Conservation (phyloP, 2,113 vertebrate species). For the Raja brachyura region DNA sequence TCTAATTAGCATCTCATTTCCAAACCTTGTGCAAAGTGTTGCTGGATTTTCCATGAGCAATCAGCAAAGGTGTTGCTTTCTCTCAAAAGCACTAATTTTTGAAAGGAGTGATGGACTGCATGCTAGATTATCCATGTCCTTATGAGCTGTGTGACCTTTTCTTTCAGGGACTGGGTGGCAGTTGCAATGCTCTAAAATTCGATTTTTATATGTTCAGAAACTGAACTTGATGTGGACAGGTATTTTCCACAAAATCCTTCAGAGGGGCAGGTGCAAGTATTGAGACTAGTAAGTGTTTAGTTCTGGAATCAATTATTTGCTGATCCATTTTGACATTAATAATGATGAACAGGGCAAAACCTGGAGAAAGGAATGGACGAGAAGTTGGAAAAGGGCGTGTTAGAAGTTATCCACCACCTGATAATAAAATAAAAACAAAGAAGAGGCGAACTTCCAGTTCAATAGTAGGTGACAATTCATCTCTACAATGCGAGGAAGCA, state of each 20-base stretch:
- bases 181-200: neutral
- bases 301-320: neutral
- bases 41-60: too few relatives aligned
- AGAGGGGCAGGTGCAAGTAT: neutral
- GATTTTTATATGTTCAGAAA: neutral
- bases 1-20: too few relatives aligned
- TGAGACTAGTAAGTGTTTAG: neutral
- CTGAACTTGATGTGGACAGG: neutral
- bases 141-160: too few relatives aligned
- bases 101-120: too few relatives aligned
- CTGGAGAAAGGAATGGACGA: neutral
- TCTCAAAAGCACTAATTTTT: too few relatives aligned
- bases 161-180: neutral
- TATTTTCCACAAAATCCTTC: neutral
- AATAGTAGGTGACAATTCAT: neutral
- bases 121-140: too few relatives aligned
- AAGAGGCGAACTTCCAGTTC: neutral
- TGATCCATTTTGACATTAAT: constrained; percentile 20
- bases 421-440: neutral
- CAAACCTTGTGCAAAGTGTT: too few relatives aligned
- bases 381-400: neutral
- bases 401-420: neutral
- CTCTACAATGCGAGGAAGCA: neutral
- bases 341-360: constrained; percentile 17
- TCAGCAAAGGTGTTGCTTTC: too few relatives aligned